phyloP scores from a whole-genome alignment of 1,140 invertebrate genomes.

The Vollenhovia emeryi region DNA sequence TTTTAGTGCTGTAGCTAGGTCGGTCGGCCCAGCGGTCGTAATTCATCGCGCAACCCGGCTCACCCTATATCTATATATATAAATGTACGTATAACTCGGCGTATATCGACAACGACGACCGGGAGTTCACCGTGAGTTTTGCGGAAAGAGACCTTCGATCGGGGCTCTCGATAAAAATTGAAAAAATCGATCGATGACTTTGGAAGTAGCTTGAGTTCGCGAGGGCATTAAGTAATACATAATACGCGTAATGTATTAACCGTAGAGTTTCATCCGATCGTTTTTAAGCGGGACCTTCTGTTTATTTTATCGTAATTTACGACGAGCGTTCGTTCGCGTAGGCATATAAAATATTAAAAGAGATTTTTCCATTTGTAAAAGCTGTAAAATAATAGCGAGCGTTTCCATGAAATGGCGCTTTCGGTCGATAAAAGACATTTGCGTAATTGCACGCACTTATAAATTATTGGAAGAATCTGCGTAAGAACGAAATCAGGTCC shows the following conservation, averaged over 20 bases:
- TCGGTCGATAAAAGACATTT: conserved; percentile 22
- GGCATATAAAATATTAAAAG: background rate
- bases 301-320: background rate
- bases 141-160: conserved; percentile 36
- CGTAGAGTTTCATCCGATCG: background rate
- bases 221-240: background rate
- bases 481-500: conserved; percentile 53
- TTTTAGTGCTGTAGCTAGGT: conserved; percentile 84
- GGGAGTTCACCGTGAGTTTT: conserved; percentile 59
- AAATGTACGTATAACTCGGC: conserved; percentile 43
- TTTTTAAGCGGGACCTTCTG: background rate
- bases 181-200: conserved; percentile 9
- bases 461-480: conserved; percentile 57
- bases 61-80: conserved; percentile 71
- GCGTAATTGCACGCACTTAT: conserved; percentile 28
- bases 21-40: conserved; percentile 84
- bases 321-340: background rate
- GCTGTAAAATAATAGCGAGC: background rate
- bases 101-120: conserved; percentile 36
- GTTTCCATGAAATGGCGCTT: background rate
- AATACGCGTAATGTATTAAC: background rate
- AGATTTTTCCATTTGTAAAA: background rate
- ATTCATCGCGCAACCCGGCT: conserved; percentile 82
- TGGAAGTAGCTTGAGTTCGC: background rate
- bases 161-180: conserved; percentile 35